Conservation (phyloP, 2,113 vertebrate species). For the Gulo gulo region DNA sequence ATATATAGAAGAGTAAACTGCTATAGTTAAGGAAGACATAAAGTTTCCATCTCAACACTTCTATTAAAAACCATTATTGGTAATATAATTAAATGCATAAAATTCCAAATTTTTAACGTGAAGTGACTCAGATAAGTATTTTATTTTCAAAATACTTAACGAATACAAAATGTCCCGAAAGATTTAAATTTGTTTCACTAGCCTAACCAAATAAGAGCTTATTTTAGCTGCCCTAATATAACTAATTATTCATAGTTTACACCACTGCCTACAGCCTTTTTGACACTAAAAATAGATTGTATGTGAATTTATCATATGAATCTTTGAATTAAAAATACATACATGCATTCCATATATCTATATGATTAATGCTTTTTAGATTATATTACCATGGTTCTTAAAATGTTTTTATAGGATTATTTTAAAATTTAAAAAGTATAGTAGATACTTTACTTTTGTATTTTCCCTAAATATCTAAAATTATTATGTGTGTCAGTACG, state of each 20-base stretch:
- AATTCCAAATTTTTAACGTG: neutral
- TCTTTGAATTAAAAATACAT: neutral
- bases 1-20: neutral
- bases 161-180: neutral
- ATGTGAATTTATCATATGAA: neutral
- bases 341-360: neutral
- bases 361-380: neutral
- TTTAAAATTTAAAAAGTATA: neutral
- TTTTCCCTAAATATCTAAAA: conserved; percentile 61
- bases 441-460: conserved; percentile 2
- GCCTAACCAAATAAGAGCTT: neutral
- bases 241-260: neutral
- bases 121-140: neutral
- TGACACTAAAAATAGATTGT: neutral
- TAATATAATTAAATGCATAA: neutral
- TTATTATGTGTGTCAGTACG: conserved; percentile 24
- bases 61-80: neutral
- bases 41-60: neutral
- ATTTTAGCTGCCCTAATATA: neutral
- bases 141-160: neutral
- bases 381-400: neutral
- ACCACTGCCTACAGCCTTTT: neutral
- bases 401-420: neutral
- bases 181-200: neutral
- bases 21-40: neutral